These are phyloP conservation scores for Malacoctenus gilli DNA, from an alignment of 2,797 vertebrate genomes.

Conservation along the genomic window DNA sequence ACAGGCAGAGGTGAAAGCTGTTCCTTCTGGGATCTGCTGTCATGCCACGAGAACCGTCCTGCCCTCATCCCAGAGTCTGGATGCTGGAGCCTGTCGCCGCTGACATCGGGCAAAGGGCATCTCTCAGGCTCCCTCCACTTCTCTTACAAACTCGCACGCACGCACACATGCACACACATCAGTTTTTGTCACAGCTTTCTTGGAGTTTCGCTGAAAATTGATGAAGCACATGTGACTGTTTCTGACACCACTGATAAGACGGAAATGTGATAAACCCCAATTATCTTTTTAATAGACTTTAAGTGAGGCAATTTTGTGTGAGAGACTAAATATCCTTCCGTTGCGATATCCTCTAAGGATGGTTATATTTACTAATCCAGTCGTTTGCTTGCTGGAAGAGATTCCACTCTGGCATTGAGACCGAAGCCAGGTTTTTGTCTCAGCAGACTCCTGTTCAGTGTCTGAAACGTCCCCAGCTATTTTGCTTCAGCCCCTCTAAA, in stretches of 20 bases:
- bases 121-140: too few species aligned
- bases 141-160: too few species aligned
- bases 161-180: too few species aligned
- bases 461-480: conserved; percentile 29
- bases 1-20: neutral
- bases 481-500: conserved; percentile 19
- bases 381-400: conserved; percentile 30
- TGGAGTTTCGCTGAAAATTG: too few species aligned
- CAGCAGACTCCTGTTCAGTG: conserved; percentile 23
- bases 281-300: conserved; percentile 4
- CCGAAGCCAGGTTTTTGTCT: conserved; percentile 31
- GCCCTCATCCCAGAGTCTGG: too few species aligned
- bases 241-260: neutral
- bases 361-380: conserved; percentile 27
- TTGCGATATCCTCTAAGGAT: conserved; percentile 12
- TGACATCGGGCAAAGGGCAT: too few species aligned
- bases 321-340: conserved; percentile 25
- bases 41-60: too few species aligned
- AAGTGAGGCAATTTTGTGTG: conserved; percentile 4
- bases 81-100: too few species aligned
- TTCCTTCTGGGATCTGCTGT: too few species aligned
- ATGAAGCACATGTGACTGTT: too few species aligned
- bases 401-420: conserved; percentile 12
- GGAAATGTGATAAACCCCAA: conserved; percentile 1
- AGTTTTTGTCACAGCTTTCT: too few species aligned